Evolutionary conservation across 1,140 invertebrate species (phyloP), one percentile per base, ranked within the genome.

Genomic region (Drosophila miranda): DNA sequence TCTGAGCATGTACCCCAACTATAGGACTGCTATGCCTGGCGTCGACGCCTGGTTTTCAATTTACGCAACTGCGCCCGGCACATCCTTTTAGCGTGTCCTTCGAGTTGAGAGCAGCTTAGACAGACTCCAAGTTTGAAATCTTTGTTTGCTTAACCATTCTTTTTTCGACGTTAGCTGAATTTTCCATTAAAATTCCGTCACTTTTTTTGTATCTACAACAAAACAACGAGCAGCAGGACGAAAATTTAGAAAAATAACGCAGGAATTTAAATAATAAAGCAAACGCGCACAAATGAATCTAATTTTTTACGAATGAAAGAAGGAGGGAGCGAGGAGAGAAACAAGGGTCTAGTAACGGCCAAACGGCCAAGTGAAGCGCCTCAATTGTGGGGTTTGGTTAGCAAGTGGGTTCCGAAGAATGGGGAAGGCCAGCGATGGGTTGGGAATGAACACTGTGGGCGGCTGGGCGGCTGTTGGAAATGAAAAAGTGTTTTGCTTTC

Each of bases 131-230:
- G 69, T 70, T 62, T 59, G 73, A 81, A 76, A 75, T 66, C 82
- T 64, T 73, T 89, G 77, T 81, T 89, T 86, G 71, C 77, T 83
- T 82, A 78, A 84, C 78, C 71, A 86, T 75, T 52, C 57, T 71
- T 75, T 70, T 41, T 66, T 34, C 48, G 68, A 74, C 75, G 72
- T 84, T 81, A 66, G 77, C 77, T 73, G 83, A 58, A 80, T 90
- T 90, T 90, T 90, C 83, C 81, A 90, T 90, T 90, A 90, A 90
- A 90, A 90, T 90, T 90, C 88, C 88, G 57, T 57, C 68, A 78
- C 66, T 70, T 79, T 77, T 77, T 67, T 48, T 77, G 58, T 55
- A 52, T 44, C 42, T 45, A 23, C 11, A 44, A 43, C 55, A 30
- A 45, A 30, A 46, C 64, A 66, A 62, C 34, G 42, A 50, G 41